These are phyloP conservation scores for Centropus unirufus DNA, from an alignment of 2,113 vertebrate species.

Conservation along the genomic window DNA sequence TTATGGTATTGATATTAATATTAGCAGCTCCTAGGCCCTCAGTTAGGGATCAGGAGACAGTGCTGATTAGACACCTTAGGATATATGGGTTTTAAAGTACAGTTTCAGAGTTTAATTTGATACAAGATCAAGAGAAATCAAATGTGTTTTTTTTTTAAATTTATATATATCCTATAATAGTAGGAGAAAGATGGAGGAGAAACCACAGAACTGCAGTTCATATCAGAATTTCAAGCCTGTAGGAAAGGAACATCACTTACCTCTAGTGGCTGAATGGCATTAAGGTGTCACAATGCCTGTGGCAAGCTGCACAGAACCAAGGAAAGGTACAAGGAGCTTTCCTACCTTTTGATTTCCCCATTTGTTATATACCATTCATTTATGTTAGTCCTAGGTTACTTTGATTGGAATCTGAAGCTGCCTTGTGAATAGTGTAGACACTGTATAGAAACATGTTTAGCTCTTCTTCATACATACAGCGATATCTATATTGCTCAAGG, in stretches of 20 bases:
- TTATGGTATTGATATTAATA: not conserved
- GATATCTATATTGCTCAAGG: not conserved
- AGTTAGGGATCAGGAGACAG: not conserved
- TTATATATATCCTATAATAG: not conserved
- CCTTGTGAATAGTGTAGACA: not conserved
- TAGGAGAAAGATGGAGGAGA: not conserved
- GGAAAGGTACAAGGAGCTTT: not conserved
- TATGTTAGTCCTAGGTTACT: not conserved
- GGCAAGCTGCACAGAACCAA: not conserved
- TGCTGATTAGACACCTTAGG: not conserved
- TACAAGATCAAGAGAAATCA: slow-evolving; percentile 19
- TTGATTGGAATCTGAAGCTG: slow-evolving; percentile 45
- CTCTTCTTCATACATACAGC: not conserved
- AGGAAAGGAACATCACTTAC: not conserved
- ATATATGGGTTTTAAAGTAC: not conserved
- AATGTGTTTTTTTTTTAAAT: not conserved
- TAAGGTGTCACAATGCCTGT: slow-evolving; percentile 33
- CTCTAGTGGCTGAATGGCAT: not conserved
- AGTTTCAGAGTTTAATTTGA: slow-evolving; percentile 1
- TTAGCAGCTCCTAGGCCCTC: not conserved
- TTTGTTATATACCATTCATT: slow-evolving; percentile 31
- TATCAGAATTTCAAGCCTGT: not conserved
- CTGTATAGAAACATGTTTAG: slow-evolving; percentile 19
- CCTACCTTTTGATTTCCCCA: slow-evolving; percentile 11
- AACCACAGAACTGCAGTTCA: not conserved